Evolutionary conservation across 2,113 vertebrate genomes (phyloP), one percentile per base, ranked within the genome.

Genomic region (Arothron firmamentum): DNA sequence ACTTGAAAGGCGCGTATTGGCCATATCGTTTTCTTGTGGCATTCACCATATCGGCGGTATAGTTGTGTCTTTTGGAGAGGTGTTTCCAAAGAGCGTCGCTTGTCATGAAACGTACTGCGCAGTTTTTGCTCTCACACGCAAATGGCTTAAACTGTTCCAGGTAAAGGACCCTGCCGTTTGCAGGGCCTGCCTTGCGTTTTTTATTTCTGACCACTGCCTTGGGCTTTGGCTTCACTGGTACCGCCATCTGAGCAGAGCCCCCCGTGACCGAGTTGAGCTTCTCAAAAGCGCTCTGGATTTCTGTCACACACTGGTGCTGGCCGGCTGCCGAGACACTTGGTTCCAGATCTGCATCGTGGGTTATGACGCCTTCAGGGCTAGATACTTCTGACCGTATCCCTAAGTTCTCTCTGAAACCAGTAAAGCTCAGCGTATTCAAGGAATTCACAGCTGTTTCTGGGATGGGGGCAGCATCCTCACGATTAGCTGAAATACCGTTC

Each of bases 71-170:
- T 87, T 96, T 98, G 34, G 91, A 89, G 31, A 98, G 95, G 80
- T 99, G 96, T 77, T 93, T 99, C 84, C 96, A 96, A 8, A 98
- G 86, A 0, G 94, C 92, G 1, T 98, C 96, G 72, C 94, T 91
- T 56, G 96, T 96, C 91, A 95, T 92, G 3, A 95, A 92, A 68
- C 92, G 94, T 6, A 96, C 98, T 49, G 38, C 80, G 75, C 96
- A 99, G 46, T 88, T 89, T 0, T 90, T 87, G 25, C 81, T 87
- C 58, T 95, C 93, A 78, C 96, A 99, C 1, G 90, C 82, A 77
- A 95, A 97, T 5, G 93, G 93, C 57, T 96, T 98, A 50, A 67
- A 85, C 79, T 77, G 61, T 88, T 11, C 45, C 15, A 18, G 72
- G 54, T 79, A 52, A 77, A 68, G 0, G 52, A 88, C 17, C 16